phyloP scores from a whole-genome alignment of 1,140 invertebrate species.

The Tetragnatha versicolor region DNA sequence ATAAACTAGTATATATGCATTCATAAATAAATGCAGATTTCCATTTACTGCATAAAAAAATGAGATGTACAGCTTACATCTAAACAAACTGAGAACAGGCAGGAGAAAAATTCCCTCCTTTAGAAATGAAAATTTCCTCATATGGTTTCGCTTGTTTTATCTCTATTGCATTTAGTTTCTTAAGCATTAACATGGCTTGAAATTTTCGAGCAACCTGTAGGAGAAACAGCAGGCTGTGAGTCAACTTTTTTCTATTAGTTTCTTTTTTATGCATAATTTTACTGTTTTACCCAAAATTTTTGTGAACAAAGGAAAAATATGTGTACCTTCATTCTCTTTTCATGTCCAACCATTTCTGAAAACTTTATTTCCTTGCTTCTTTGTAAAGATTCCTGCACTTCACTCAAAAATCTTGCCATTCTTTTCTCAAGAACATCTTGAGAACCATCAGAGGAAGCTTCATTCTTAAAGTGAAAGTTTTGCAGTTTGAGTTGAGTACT shows the following conservation, averaged over 20 bases:
- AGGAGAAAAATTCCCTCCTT: slow-evolving; percentile 67
- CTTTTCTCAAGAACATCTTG: not conserved
- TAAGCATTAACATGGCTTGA: slow-evolving; percentile 92
- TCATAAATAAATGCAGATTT: no score
- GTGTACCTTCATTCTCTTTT: not conserved
- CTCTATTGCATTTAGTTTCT: slow-evolving; percentile 93
- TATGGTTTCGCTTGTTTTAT: slow-evolving; percentile 81
- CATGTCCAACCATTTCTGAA: not conserved
- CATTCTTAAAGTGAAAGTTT: not conserved
- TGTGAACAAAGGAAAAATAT: not conserved
- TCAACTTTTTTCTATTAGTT: not conserved
- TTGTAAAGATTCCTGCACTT: not conserved
- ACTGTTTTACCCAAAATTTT: not conserved
- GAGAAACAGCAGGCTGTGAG: slow-evolving; percentile 51
- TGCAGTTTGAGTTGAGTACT: not conserved
- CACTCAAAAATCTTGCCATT: not conserved
- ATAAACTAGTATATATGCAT: no score
- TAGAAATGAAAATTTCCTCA: slow-evolving; percentile 83
- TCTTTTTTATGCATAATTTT: not conserved
- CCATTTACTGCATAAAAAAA: no score
- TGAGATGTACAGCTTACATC: no score
- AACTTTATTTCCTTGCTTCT: not conserved
- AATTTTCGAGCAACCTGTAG: slow-evolving; percentile 91
- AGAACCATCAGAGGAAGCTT: not conserved
- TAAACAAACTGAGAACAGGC: no score